These are phyloP conservation scores for Caenorhabditis imperialis DNA, from an alignment of 2,888 invertebrate genomes.

Conservation along the genomic window DNA sequence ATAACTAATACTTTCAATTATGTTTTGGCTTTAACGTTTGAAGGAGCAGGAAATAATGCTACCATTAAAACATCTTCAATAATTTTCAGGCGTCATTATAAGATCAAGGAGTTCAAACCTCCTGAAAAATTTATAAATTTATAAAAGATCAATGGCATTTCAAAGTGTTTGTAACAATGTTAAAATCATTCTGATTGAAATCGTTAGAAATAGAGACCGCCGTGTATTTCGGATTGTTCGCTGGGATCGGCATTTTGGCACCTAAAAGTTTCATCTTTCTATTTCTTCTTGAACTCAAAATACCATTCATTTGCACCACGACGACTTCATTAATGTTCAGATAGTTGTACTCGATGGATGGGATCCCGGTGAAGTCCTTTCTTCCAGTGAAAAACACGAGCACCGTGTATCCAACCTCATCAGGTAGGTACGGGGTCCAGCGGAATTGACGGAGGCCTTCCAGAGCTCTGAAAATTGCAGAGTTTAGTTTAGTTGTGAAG, in stretches of 20 bases:
- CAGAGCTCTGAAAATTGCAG: slow-evolving; percentile 8
- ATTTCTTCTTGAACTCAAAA: not conserved
- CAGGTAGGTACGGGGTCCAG: slow-evolving; percentile 5
- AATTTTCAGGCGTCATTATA: too few relatives aligned
- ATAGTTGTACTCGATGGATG: slow-evolving; percentile 4
- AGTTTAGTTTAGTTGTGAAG: not conserved
- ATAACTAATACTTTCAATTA: too few relatives aligned
- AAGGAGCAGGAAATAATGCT: too few relatives aligned
- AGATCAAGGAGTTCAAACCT: too few relatives aligned
- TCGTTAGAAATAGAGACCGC: slow-evolving; percentile 5
- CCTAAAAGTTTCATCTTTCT: not conserved
- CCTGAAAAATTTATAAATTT: too few relatives aligned
- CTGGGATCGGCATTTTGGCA: not conserved
- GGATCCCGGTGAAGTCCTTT: slow-evolving; percentile 5
- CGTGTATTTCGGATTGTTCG: not conserved
- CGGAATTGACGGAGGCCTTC: not conserved
- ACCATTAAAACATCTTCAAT: too few relatives aligned
- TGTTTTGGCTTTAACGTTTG: too few relatives aligned
- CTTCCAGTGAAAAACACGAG: slow-evolving; percentile 15
- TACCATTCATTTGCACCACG: slow-evolving; percentile 12
- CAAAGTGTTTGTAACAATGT: not conserved
- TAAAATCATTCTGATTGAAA: slow-evolving; percentile 10
- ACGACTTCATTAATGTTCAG: slow-evolving; percentile 7
- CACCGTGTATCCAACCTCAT: slow-evolving; percentile 4
- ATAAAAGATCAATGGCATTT: slow-evolving; percentile 15